Conservation (phyloP, 2,888 invertebrate genomes). For the Tetramorium bicarinatum region DNA sequence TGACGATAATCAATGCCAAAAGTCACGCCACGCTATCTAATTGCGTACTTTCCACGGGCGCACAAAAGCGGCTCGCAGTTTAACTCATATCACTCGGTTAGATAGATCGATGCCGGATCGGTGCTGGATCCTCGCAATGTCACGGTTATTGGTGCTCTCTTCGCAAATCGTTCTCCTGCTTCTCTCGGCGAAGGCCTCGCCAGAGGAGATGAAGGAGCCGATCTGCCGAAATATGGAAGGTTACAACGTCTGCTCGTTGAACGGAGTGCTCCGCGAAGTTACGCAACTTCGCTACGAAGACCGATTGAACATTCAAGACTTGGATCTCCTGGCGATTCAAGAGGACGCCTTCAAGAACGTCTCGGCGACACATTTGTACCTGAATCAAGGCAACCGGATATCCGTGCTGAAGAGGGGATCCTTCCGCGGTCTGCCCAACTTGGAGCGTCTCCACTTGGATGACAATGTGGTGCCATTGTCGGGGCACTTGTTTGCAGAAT, state of each 20-base stretch:
- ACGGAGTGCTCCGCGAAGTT: conserved; percentile 66
- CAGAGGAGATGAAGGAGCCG: too few relatives aligned
- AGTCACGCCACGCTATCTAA: too few relatives aligned
- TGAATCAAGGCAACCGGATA: conserved; percentile 66
- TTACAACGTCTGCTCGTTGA: conserved; percentile 65
- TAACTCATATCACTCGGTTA: too few relatives aligned
- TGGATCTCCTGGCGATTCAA: conserved; percentile 66
- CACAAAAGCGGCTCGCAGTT: too few relatives aligned
- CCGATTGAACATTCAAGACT: conserved; percentile 57
- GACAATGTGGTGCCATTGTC: conserved; percentile 73
- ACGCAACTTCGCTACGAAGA: conserved; percentile 43
- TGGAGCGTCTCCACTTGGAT: conserved; percentile 66
- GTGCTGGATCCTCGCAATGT: too few relatives aligned
- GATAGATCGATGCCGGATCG: too few relatives aligned
- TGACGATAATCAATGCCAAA: too few relatives aligned
- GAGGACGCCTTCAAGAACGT: conserved; percentile 70
- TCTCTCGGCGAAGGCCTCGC: too few relatives aligned
- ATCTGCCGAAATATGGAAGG: not conserved
- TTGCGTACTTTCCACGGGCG: too few relatives aligned
- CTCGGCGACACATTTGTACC: conserved; percentile 17
- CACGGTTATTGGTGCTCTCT: too few relatives aligned
- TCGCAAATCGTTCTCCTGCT: too few relatives aligned
- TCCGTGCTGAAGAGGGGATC: conserved; percentile 62
- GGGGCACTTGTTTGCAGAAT: conserved; percentile 83
- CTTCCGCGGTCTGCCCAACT: conserved; percentile 64